phyloP scores from a whole-genome alignment of 1,140 invertebrate species.

The Diorhabda carinulata region DNA sequence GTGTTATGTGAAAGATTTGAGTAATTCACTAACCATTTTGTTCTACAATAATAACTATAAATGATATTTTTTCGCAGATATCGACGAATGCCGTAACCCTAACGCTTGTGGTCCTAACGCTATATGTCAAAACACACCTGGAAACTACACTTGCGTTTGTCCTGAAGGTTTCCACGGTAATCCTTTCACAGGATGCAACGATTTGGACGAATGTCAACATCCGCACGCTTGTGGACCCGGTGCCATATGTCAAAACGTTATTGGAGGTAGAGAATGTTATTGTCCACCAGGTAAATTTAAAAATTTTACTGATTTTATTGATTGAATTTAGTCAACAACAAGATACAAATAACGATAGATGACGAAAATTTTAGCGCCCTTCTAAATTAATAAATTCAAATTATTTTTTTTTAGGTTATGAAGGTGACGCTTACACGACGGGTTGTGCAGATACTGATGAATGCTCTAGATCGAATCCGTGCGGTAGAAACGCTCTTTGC shows the following conservation, averaged over 20 bases:
- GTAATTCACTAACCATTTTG: no score
- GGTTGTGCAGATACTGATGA: constrained; percentile 70
- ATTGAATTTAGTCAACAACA: no score
- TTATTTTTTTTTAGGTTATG: constrained; percentile 39
- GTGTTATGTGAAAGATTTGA: no score
- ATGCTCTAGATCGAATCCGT: constrained; percentile 60
- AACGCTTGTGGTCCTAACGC: constrained; percentile 76
- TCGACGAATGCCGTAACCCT: constrained; percentile 78
- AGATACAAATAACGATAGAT: no score
- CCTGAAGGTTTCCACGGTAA: constrained; percentile 79
- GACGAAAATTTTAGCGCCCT: no score
- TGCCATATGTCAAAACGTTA: constrained; percentile 74
- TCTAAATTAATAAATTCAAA: neutral
- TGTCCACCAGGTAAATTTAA: constrained; percentile 64
- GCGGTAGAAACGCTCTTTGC: constrained; percentile 69
- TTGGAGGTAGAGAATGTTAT: constrained; percentile 74
- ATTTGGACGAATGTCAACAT: constrained; percentile 77
- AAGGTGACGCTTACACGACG: constrained; percentile 48
- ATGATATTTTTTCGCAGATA: constrained; percentile 58
- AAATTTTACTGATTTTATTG: constrained; percentile 33
- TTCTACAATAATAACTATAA: neutral
- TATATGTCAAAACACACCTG: constrained; percentile 76
- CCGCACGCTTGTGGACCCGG: constrained; percentile 69
- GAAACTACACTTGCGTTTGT: constrained; percentile 86
- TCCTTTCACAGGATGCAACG: constrained; percentile 79